Percentiles rank a stretch among this genome's conserved stretches.
phyloP scores from a whole-genome alignment of 2,113 vertebrate genomes.

The Microtus pennsylvanicus region DNA sequence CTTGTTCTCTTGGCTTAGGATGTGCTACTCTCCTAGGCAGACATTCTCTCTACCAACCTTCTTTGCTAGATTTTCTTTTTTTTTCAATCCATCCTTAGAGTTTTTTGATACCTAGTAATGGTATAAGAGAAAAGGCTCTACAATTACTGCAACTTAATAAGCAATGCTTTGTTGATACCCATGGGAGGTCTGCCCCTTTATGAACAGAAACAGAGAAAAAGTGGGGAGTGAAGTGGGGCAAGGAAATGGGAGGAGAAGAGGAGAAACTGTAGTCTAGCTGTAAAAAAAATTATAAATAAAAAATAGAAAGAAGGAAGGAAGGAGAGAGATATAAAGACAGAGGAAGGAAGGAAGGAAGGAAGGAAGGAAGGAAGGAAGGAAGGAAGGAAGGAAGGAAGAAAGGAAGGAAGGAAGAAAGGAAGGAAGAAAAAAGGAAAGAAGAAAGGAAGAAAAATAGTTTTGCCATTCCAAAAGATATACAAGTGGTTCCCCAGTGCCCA shows the following conservation, averaged over 20 bases:
- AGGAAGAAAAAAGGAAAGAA: no score
- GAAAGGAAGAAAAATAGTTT: not conserved
- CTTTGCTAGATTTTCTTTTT: not conserved
- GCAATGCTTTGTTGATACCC: not conserved
- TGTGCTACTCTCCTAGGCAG: not conserved
- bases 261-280: not conserved
- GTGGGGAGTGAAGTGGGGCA: not conserved
- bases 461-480: not conserved
- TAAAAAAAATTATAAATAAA: no score
- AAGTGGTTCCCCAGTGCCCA: not conserved
- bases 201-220: not conserved
- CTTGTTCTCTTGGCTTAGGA: not conserved
- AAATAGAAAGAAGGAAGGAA: no score
- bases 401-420: no score
- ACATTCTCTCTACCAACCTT: not conserved
- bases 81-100: not conserved
- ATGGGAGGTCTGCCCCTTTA: not conserved
- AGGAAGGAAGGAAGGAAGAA: no score
- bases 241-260: not conserved
- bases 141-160: not conserved
- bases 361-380: no score
- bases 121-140: not conserved
- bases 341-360: no score
- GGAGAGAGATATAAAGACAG: no score
- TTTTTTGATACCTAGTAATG: not conserved